Evolutionary conservation across 2,888 invertebrate genomes (phyloP), one percentile per base, ranked within the genome.

Genomic region (Sarcophaga carnaria): DNA sequence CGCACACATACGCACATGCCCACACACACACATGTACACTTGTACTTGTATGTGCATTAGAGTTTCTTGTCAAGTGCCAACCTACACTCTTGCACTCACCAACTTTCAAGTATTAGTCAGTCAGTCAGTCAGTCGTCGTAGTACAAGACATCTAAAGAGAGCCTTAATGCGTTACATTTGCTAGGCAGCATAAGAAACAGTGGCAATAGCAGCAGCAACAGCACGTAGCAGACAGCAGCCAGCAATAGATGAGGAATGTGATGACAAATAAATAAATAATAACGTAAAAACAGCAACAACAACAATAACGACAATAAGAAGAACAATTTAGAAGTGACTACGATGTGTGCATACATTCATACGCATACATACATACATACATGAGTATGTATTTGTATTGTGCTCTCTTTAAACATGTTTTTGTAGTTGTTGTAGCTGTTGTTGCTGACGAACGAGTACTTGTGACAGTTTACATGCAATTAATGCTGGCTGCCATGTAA

Each of bases 401-500:
- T 37, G 37, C 45, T 70, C 60, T 78, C 76, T 59, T 77, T 69
- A 67, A 67, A 25, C 3, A 20, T 10, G 4, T 54, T 69, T 66
- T 63, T 54, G 49, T 62, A 49, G 62, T 62, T 25, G 60, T 47
- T 59, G 45, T 49, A 49, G 20, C 25, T 49, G 22, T 74, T 37
- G 37, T 10, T 37, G 37, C 2, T 10, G 37, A 37, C 8, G 10
- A 2, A 37, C 37, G 8, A 49, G 66, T 59, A 79, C 54, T 76
- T 84, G 87, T 79, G 84, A 82, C 78, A 82, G 80, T 83, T 86
- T 83, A 80, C 78, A 87, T 87, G 79, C 84, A 87, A 87, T 87
- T 87, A 87, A 84, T 82, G 67, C 71, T 82, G 81, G 62, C 70
- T 81, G 81, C 59, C 84, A 84, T 81, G 70, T 59, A 81, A 81